These are phyloP conservation scores for Athene noctua DNA, from an alignment of 2,113 vertebrate species.

Conservation along the genomic window DNA sequence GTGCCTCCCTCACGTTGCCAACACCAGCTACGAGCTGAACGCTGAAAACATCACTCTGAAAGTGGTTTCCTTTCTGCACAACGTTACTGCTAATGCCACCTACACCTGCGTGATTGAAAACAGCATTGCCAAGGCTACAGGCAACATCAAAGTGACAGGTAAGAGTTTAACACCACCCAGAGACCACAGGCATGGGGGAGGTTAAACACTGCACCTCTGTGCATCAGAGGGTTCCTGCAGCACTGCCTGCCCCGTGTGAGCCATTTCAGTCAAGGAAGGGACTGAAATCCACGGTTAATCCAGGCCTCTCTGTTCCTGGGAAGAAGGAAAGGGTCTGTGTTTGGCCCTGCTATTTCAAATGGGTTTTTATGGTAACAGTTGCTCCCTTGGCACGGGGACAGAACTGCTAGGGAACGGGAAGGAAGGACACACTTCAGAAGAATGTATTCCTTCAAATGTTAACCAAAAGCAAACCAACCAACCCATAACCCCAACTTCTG, in stretches of 20 bases:
- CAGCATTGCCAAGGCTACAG: slow-evolving; percentile 65
- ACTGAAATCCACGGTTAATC: neutral
- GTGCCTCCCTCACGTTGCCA: slow-evolving; percentile 27
- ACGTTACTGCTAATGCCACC: slow-evolving; percentile 46
- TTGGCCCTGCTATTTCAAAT: neutral
- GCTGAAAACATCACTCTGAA: slow-evolving; percentile 65
- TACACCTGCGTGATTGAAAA: slow-evolving; percentile 75
- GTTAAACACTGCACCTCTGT: neutral
- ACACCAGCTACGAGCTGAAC: slow-evolving; percentile 62
- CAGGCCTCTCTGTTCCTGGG: neutral
- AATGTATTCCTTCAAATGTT: neutral
- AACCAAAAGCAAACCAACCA: neutral
- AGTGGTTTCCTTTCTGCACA: slow-evolving; percentile 67
- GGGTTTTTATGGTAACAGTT: neutral
- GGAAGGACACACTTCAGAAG: neutral
- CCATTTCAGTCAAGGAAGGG: neutral
- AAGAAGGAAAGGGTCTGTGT: neutral
- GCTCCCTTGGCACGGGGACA: neutral
- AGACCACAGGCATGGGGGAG: neutral
- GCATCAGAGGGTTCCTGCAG: neutral
- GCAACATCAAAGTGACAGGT: slow-evolving; percentile 72
- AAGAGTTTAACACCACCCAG: neutral
- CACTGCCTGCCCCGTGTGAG: too few relatives aligned
- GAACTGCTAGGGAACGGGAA: neutral
- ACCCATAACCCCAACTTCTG: neutral